Evolutionary conservation across 2,113 vertebrate species (phyloP), one percentile per base, ranked within the genome.

Genomic region (Xyrauchen texanus): DNA sequence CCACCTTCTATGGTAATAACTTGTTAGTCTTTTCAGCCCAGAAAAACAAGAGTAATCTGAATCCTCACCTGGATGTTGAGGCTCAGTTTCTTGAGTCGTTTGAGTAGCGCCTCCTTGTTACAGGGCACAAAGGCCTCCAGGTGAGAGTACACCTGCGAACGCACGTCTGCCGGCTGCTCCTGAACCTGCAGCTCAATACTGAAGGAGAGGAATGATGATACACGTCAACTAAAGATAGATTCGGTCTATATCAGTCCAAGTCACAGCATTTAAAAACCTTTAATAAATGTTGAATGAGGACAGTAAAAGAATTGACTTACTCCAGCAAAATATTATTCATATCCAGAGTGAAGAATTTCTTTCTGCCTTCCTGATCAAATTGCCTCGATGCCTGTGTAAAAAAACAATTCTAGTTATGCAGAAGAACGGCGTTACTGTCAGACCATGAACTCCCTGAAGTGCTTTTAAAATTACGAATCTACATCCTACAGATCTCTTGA

Each of bases 301-400:
- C 21, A 34, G 21, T 34, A 34, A 78, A 85, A 64, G 82, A 83
- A 85, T 80, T 76, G 1, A 96, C 95, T 95, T 93, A 96, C 95
- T 96, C 95, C 79, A 96, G 91, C 80, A 96, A 92, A 90, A 96
- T 96, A 90, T 95, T 95, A 91, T 96, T 96, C 93, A 96, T 96
- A 86, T 96, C 95, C 85, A 95, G 91, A 0, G 95, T 96, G 90
- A 96, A 96, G 89, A 96, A 95, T 85, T 96, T 96, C 91, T 96
- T 96, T 79, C 95, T 94, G 88, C 95, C 95, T 92, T 96, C 95
- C 90, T 94, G 92, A 91, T 96, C 95, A 91, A 95, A 95, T 88
- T 94, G 93, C 87, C 95, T 95, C 80, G 94, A 94, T 52, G 94
- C 95, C 95, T 96, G 79, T 77, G 72, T 60, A 4, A 0, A 16